phyloP scores from a whole-genome alignment of 2,888 invertebrate genomes.

The Prosapia bicincta region DNA sequence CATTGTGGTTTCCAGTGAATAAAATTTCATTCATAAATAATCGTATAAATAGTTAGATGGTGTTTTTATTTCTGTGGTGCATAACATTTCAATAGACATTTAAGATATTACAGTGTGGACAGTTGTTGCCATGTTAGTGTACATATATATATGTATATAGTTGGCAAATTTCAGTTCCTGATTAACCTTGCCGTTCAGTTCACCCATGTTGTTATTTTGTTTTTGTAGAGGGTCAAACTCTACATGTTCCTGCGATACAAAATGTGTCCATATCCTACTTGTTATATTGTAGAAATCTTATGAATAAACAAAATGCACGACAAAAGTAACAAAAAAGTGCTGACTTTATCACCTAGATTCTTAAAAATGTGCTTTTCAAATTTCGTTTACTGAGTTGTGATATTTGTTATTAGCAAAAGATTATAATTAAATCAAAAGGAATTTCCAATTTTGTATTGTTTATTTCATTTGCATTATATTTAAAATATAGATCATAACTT shows the following conservation, averaged over 20 bases:
- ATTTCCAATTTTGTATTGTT: not conserved
- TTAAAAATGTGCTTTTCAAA: not conserved
- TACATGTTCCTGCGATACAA: conserved; percentile 1
- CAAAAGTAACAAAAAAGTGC: not conserved
- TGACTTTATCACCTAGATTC: not conserved
- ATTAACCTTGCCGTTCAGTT: not conserved
- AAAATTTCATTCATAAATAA: not conserved
- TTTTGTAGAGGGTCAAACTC: not conserved
- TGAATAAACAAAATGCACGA: not conserved
- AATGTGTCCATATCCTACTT: conserved; percentile 5
- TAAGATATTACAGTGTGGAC: not conserved
- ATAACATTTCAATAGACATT: not conserved
- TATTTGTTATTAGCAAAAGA: not conserved
- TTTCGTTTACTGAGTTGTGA: not conserved
- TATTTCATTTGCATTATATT: not conserved
- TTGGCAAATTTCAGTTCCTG: conserved; percentile 2
- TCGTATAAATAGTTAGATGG: not conserved
- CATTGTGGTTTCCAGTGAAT: conserved; percentile 12
- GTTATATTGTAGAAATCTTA: not conserved
- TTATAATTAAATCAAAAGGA: conserved; percentile 4
- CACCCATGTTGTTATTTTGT: not conserved
- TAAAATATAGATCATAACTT: conserved; percentile 32
- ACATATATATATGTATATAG: not conserved
- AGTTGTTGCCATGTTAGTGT: not conserved
- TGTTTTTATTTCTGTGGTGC: conserved; percentile 2